A percentile compares a stretch with the other conserved stretches of the same genome.
These are phyloP conservation scores for Panulirus ornatus DNA, from an alignment of 1,140 invertebrate genomes.

Conservation along the genomic window DNA sequence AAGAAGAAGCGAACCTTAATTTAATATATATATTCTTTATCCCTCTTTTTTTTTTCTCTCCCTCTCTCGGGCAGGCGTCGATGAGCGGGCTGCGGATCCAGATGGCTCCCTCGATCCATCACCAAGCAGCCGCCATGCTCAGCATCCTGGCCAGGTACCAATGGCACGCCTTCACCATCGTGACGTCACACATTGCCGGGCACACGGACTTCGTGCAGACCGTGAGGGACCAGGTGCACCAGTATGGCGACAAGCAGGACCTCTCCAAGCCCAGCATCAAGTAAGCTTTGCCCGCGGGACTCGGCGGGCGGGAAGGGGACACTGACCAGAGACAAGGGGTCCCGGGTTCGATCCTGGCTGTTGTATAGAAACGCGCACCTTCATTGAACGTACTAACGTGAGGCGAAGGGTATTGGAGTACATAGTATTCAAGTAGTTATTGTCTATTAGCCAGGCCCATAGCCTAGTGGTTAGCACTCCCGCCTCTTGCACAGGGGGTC, in stretches of 20 bases:
- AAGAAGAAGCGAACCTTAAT: no score
- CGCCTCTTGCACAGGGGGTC: no score
- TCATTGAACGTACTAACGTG: no score
- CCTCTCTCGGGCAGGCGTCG: constrained; percentile 61
- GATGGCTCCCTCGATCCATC: constrained; percentile 74
- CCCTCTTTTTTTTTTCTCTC: background rate
- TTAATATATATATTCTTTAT: background rate
- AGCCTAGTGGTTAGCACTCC: no score
- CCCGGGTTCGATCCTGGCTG: no score
- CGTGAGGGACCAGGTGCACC: constrained; percentile 89
- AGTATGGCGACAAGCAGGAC: constrained; percentile 76
- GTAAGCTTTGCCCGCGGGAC: constrained; percentile 33
- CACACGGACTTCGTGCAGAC: constrained; percentile 97
- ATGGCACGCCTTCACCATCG: constrained; percentile 96
- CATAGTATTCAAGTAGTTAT: no score
- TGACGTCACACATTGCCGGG: constrained; percentile 89
- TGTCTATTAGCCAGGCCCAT: no score
- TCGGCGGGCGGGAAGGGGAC: background rate
- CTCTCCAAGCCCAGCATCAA: constrained; percentile 70
- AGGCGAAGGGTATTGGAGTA: no score
- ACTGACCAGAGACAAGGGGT: background rate
- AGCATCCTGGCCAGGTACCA: constrained; percentile 95
- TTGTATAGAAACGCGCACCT: no score
- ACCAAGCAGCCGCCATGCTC: constrained; percentile 87
- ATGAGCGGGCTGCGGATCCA: constrained; percentile 74